Conservation (phyloP, 2,113 vertebrate species). For the Crotalus viridis region DNA sequence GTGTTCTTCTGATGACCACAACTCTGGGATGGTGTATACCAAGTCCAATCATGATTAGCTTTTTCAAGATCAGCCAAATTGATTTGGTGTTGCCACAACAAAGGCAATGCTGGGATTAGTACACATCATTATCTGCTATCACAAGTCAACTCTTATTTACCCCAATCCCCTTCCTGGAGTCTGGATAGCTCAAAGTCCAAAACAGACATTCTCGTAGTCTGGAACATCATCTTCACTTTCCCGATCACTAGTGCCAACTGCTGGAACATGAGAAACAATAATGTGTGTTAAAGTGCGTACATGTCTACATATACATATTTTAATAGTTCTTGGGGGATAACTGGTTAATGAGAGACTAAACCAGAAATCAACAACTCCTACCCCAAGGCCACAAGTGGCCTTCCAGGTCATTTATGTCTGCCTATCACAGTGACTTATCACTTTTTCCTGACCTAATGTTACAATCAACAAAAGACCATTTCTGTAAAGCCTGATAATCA, state of each 20-base stretch:
- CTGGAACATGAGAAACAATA: background rate
- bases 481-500: background rate
- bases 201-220: slow-evolving; percentile 25
- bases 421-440: background rate
- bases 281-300: no score
- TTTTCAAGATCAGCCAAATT: background rate
- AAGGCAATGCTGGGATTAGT: background rate
- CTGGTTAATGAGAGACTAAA: no score
- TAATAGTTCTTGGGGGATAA: no score
- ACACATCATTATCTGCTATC: background rate
- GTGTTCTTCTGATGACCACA: background rate
- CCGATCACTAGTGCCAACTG: background rate
- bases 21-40: background rate
- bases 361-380: no score
- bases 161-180: background rate
- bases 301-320: no score
- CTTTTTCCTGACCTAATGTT: background rate
- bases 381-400: no score
- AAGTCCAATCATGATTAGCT: background rate
- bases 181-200: slow-evolving; percentile 9
- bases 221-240: slow-evolving; percentile 29
- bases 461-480: background rate
- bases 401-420: background rate
- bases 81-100: background rate
- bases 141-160: background rate